Evolutionary conservation across 2,888 invertebrate genomes (phyloP).

Genomic region (Melieria omissa): DNA sequence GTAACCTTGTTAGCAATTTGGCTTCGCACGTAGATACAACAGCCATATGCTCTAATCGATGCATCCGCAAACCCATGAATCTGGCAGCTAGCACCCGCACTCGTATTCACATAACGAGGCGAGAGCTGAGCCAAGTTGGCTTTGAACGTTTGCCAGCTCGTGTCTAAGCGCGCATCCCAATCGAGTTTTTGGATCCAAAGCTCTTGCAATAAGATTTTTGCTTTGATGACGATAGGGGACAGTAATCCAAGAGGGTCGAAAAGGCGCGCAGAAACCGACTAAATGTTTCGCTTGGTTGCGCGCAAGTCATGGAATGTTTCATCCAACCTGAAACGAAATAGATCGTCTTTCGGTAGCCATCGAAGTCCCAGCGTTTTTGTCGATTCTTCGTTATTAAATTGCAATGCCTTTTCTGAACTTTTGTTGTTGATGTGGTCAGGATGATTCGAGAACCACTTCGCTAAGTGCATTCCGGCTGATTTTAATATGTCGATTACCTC

Average conservation of each 20-base stretch:
- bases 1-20: slow-evolving; percentile 10
- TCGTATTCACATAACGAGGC: slow-evolving; percentile 10
- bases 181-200: slow-evolving; percentile 1
- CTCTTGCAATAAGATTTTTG: not conserved
- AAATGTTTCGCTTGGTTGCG: slow-evolving; percentile 22
- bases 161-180: not conserved
- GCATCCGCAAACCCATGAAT: slow-evolving; percentile 15
- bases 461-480: too few relatives aligned
- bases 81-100: slow-evolving; percentile 18
- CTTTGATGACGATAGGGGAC: not conserved
- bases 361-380: too few relatives aligned
- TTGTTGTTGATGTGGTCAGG: too few relatives aligned
- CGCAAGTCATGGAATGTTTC: slow-evolving; percentile 7
- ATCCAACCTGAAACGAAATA: slow-evolving; percentile 21
- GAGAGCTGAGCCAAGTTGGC: slow-evolving; percentile 8
- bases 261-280: slow-evolving; percentile 11
- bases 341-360: slow-evolving; percentile 23
- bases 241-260: too few relatives aligned
- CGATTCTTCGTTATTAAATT: too few relatives aligned
- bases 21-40: slow-evolving; percentile 18
- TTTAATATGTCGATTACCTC: too few relatives aligned
- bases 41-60: slow-evolving; percentile 25
- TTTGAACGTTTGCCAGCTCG: not conserved
- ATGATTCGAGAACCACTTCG: too few relatives aligned
- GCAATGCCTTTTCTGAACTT: too few relatives aligned